Evolutionary conservation across 1,140 invertebrate species (phyloP).

Genomic region (Trissolcus basalis): DNA sequence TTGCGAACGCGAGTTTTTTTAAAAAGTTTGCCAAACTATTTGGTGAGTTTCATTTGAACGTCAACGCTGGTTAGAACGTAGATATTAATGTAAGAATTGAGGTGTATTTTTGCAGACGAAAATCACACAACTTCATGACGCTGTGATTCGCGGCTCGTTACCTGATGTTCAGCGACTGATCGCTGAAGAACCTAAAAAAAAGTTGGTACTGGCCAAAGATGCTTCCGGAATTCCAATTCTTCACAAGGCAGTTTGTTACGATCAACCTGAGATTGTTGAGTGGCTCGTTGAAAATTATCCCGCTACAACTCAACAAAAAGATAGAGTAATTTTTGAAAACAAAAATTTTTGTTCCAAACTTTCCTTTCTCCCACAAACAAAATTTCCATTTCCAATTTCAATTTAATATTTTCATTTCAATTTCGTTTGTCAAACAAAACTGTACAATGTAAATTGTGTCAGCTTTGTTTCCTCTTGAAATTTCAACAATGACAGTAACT

Average conservation of each 20-base stretch:
- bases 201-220: constrained; percentile 83
- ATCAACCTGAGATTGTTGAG: constrained; percentile 82
- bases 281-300: constrained; percentile 87
- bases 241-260: constrained; percentile 88
- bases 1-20: constrained; percentile 82
- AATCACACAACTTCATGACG: constrained; percentile 82
- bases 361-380: too few relatives aligned
- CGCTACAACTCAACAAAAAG: constrained; percentile 82
- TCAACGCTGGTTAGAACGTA: too few relatives aligned
- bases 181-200: constrained; percentile 79
- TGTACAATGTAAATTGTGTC: too few relatives aligned
- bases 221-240: constrained; percentile 84
- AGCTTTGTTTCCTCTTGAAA: too few relatives aligned
- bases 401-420: too few relatives aligned
- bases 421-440: too few relatives aligned
- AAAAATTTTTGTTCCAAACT: background rate
- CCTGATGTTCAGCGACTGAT: constrained; percentile 78
- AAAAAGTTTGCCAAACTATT: constrained; percentile 80
- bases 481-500: too few relatives aligned
- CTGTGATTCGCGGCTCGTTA: constrained; percentile 83
- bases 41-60: constrained; percentile 81
- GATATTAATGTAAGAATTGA: too few relatives aligned
- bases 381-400: too few relatives aligned
- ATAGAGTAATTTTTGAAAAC: constrained; percentile 77
- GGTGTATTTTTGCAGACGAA: constrained; percentile 78